These are phyloP conservation scores for Drosophila simulans DNA, from an alignment of 1,140 invertebrate species.

Conservation along the genomic window DNA sequence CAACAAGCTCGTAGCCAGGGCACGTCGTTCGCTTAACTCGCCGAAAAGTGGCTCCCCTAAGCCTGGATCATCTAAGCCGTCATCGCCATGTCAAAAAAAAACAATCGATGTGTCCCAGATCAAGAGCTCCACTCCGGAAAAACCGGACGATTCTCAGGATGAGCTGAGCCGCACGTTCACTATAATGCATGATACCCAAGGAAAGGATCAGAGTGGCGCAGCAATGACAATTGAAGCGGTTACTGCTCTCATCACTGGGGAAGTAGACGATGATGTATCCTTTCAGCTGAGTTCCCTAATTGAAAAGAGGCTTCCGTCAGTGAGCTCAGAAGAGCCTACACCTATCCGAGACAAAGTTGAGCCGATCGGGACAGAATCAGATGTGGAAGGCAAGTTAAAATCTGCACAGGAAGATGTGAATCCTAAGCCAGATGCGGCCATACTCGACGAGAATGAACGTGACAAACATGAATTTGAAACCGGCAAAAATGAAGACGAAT, in stretches of 20 bases:
- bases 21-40: conserved; percentile 61
- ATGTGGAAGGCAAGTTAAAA: not conserved
- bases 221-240: not conserved
- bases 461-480: not conserved
- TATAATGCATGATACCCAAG: conserved; percentile 28
- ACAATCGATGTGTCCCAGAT: not conserved
- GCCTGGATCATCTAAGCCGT: not conserved
- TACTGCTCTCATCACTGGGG: not conserved
- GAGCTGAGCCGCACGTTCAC: conserved; percentile 66
- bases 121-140: conserved; percentile 34
- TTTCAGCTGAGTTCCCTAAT: not conserved
- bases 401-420: not conserved
- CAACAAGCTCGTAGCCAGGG: conserved; percentile 61
- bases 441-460: not conserved
- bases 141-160: conserved; percentile 1
- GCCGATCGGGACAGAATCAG: not conserved
- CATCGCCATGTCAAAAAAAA: not conserved
- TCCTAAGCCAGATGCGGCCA: not conserved
- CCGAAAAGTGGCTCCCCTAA: conserved; percentile 38
- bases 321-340: not conserved
- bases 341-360: not conserved
- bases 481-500: not conserved
- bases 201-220: not conserved
- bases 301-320: not conserved
- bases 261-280: not conserved